phyloP scores from a whole-genome alignment of 37 sponge, comb jelly and placozoan species.

The Ianthella basta region DNA sequence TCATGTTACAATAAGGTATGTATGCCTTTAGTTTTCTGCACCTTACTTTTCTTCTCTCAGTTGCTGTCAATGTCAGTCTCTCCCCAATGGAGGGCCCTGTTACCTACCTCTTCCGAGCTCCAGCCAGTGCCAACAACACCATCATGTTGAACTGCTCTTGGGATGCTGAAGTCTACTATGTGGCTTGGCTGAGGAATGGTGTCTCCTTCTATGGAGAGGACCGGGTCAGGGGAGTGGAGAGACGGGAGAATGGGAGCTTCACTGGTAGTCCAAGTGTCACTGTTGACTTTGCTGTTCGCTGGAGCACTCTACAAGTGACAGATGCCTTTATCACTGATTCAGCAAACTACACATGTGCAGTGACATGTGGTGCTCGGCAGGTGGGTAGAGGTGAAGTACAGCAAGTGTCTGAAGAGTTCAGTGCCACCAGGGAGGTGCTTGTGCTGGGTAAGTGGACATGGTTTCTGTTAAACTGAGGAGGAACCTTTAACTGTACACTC shows the following conservation, averaged over 20 bases:
- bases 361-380: background rate
- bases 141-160: slow-evolving; percentile 14
- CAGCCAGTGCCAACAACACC: background rate
- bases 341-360: slow-evolving; percentile 28
- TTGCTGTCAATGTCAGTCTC: too few relatives aligned
- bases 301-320: background rate
- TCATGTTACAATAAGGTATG: too few relatives aligned
- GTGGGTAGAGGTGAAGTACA: background rate
- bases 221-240: too few relatives aligned
- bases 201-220: too few relatives aligned
- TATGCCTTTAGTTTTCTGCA: too few relatives aligned
- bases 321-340: slow-evolving; percentile 28
- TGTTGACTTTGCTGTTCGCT: too few relatives aligned
- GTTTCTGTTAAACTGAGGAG: background rate
- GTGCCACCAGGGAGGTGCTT: background rate
- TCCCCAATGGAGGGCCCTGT: too few relatives aligned
- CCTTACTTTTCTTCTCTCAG: too few relatives aligned
- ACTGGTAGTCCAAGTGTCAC: too few relatives aligned
- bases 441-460: background rate
- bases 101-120: too few relatives aligned
- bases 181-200: slow-evolving; percentile 12
- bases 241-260: too few relatives aligned
- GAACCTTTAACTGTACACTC: background rate
- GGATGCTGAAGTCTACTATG: slow-evolving; percentile 1
- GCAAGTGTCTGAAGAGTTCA: background rate